Percentiles rank a stretch among this genome's conserved stretches.
Evolutionary conservation across 2,888 invertebrate species (phyloP).

Genomic region (Rhaphigaster nebulosa): DNA sequence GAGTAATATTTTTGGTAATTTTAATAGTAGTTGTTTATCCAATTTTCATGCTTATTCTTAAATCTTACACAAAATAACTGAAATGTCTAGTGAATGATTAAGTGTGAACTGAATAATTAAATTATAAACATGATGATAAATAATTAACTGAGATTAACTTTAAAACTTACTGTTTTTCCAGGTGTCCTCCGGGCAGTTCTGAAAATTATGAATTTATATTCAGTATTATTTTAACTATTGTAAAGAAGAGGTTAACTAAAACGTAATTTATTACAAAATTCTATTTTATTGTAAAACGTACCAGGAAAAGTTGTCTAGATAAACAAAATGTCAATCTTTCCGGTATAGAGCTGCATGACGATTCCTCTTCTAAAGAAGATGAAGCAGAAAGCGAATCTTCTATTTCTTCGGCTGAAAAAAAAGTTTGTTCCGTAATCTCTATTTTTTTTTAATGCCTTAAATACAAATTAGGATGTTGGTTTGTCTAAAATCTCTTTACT

Average conservation of each 20-base stretch:
- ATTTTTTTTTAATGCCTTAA: not conserved
- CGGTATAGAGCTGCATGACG: slow-evolving; percentile 59
- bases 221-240: not conserved
- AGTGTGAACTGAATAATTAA: not conserved
- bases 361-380: slow-evolving; percentile 54
- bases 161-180: slow-evolving; percentile 62
- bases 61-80: too few species aligned
- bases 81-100: too few species aligned
- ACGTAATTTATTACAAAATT: not conserved
- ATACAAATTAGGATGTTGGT: too few species aligned
- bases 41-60: too few species aligned
- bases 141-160: not conserved
- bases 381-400: slow-evolving; percentile 19
- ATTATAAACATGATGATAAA: not conserved
- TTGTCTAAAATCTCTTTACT: too few species aligned
- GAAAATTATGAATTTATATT: slow-evolving; percentile 52
- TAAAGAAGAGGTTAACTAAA: not conserved
- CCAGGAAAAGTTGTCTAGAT: slow-evolving; percentile 62
- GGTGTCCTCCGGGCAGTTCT: slow-evolving; percentile 61
- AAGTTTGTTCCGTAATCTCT: not conserved
- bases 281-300: not conserved
- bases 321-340: slow-evolving; percentile 62
- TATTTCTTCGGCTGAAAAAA: slow-evolving; percentile 2
- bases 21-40: too few species aligned
- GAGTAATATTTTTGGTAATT: too few species aligned